phyloP scores from a whole-genome alignment of 1,140 invertebrate species.

The Drosophila pandora region DNA sequence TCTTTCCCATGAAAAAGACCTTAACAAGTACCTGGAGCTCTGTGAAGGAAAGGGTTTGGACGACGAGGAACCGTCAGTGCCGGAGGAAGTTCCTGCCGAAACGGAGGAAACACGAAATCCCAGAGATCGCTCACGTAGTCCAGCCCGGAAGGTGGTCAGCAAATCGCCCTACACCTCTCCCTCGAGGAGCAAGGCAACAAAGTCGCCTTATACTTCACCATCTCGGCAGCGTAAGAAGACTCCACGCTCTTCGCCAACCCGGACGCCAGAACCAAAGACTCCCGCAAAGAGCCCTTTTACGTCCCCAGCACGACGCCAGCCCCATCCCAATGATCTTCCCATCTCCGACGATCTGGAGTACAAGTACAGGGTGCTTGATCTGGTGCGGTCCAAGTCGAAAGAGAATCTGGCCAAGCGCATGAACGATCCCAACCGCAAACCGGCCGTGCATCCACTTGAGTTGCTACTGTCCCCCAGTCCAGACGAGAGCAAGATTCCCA shows the following conservation, averaged over 20 bases:
- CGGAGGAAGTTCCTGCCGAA: background rate
- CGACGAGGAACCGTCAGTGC: constrained; percentile 31
- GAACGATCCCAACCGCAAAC: constrained; percentile 62
- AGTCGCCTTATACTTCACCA: constrained; percentile 61
- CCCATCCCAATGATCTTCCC: constrained; percentile 58
- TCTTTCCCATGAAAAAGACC: constrained; percentile 76
- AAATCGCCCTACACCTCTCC: constrained; percentile 49
- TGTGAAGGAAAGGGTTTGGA: constrained; percentile 76
- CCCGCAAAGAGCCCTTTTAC: constrained; percentile 50
- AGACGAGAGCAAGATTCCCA: constrained; percentile 67
- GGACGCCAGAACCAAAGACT: constrained; percentile 16
- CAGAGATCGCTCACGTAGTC: constrained; percentile 58
- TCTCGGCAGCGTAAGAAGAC: constrained; percentile 42
- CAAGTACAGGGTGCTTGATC: constrained; percentile 71
- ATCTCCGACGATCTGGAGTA: constrained; percentile 71
- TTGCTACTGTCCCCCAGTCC: constrained; percentile 77
- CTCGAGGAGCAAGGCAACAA: constrained; percentile 22
- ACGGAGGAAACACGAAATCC: background rate
- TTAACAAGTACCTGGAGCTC: constrained; percentile 72
- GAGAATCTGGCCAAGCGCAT: constrained; percentile 62
- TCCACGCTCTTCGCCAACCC: constrained; percentile 58
- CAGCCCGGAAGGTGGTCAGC: constrained; percentile 39
- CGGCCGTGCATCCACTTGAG: constrained; percentile 74
- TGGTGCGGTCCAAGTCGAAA: constrained; percentile 73
- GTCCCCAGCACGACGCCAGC: constrained; percentile 53